Evolutionary conservation across 2,888 invertebrate species (phyloP).

Genomic region (Erpobdella octoculata): DNA sequence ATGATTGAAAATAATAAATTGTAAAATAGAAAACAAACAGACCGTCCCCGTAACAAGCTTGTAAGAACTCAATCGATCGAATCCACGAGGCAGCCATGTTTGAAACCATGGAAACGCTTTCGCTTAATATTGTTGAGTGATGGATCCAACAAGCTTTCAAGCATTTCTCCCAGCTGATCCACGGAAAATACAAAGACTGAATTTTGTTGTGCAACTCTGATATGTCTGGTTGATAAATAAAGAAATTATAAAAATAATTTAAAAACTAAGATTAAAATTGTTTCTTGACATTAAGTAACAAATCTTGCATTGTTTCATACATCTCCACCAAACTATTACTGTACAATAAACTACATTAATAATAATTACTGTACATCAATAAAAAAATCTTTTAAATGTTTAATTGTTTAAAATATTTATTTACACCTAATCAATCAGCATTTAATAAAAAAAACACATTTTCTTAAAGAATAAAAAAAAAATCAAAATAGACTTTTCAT

Average conservation of each 20-base stretch:
- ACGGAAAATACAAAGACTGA: slow-evolving; percentile 1
- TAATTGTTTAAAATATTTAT: no score
- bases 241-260: background rate
- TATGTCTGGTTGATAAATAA: background rate
- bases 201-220: background rate
- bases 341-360: background rate
- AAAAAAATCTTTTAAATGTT: background rate
- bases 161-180: background rate
- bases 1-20: no score
- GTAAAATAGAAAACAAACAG: no score
- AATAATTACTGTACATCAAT: background rate
- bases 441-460: no score
- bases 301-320: no score
- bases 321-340: background rate
- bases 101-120: background rate
- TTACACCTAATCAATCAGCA: no score
- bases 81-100: background rate
- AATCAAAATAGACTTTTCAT: no score
- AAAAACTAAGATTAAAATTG: no score
- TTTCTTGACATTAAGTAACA: no score
- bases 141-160: slow-evolving; percentile 2
- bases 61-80: background rate
- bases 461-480: no score
- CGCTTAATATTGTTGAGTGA: background rate
- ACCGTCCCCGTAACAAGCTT: background rate